Conservation (phyloP, 2,113 vertebrate species). For the Ictidomys tridecemlineatus region DNA sequence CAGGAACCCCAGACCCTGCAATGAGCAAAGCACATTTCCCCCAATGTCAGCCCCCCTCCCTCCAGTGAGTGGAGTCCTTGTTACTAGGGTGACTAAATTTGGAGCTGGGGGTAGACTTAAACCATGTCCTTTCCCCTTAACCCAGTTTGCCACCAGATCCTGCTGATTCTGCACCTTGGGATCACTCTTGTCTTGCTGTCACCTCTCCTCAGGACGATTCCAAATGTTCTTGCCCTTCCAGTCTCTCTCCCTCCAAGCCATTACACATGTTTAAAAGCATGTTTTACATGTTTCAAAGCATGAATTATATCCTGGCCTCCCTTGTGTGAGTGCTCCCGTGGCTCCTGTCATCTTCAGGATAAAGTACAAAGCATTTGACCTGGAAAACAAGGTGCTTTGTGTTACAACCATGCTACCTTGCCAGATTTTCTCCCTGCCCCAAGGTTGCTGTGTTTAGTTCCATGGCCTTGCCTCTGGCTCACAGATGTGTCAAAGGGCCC, state of each 20-base stretch:
- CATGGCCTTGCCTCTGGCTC: neutral
- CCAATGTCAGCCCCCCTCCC: fast-evolving
- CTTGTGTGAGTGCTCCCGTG: fast-evolving
- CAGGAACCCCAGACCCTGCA: neutral
- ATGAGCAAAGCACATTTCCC: neutral
- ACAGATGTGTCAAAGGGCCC: neutral
- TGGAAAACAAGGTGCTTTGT: neutral
- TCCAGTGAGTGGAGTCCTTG: neutral
- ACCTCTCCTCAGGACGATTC: neutral
- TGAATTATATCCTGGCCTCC: fast-evolving
- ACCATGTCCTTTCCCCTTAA: neutral
- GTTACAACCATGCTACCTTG: too few species aligned
- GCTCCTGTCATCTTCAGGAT: neutral
- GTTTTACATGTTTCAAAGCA: neutral
- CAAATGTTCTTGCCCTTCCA: neutral
- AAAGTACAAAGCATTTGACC: neutral
- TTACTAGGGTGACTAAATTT: neutral
- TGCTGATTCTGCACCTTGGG: neutral
- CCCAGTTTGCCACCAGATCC: neutral
- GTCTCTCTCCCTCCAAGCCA: neutral
- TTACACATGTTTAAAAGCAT: neutral
- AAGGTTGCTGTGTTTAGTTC: too few species aligned
- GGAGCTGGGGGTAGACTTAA: neutral
- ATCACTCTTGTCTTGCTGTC: neutral
- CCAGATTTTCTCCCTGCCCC: too few species aligned